These are phyloP conservation scores for Nesogale talazaci DNA, from an alignment of 2,113 vertebrate species.

Conservation along the genomic window DNA sequence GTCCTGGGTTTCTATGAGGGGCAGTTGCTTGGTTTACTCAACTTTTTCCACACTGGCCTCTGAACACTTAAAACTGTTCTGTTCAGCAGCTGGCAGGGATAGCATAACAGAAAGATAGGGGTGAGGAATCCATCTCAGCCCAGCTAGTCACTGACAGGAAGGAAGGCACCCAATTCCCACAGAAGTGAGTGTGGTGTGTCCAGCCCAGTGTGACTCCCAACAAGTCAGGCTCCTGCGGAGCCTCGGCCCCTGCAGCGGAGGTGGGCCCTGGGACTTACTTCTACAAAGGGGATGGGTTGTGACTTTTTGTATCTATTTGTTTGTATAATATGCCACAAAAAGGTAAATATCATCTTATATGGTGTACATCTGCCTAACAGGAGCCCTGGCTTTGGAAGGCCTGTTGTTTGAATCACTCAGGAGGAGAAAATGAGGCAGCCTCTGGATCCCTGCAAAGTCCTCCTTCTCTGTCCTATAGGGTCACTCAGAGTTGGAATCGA, in stretches of 20 bases:
- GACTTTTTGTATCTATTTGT: not conserved
- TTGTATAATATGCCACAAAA: not conserved
- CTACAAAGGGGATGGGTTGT: not conserved
- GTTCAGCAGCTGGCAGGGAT: not conserved
- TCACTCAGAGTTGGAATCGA: too few species aligned
- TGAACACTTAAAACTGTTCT: slow-evolving; percentile 11
- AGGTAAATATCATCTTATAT: not conserved
- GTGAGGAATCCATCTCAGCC: not conserved
- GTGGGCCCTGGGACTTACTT: not conserved
- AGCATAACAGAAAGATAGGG: not conserved
- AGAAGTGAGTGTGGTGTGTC: not conserved
- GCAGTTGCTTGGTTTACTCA: not conserved
- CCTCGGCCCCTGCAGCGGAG: not conserved
- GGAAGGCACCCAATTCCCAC: not conserved
- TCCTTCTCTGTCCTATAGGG: too few species aligned
- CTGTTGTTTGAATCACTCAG: too few species aligned
- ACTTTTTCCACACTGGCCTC: not conserved
- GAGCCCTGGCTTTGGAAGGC: too few species aligned
- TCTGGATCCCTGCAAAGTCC: too few species aligned
- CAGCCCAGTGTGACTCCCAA: not conserved
- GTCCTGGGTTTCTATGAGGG: not conserved
- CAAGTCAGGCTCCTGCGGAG: not conserved
- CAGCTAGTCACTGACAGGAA: too few species aligned
- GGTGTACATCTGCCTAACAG: too few species aligned
- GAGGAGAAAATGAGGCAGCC: too few species aligned